These are phyloP conservation scores for Apis florea DNA, from an alignment of 1,140 invertebrate species.

Conservation along the genomic window DNA sequence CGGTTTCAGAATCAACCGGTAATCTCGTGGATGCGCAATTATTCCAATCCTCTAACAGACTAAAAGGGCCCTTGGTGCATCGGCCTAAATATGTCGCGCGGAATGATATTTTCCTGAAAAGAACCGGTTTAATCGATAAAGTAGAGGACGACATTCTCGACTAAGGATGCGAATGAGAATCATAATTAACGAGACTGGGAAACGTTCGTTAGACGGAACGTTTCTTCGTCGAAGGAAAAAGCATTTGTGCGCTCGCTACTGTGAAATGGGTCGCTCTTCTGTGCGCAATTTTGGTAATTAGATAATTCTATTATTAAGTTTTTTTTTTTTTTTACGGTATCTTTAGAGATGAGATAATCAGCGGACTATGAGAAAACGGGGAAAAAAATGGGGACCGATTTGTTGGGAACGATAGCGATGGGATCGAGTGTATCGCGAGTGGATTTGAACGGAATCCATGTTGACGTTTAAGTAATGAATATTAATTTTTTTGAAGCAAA, in stretches of 20 bases:
- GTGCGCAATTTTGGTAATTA: slow-evolving; percentile 68
- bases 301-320: slow-evolving; percentile 66
- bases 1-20: not conserved
- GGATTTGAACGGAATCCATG: no score
- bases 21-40: slow-evolving; percentile 12
- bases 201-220: slow-evolving; percentile 65
- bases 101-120: slow-evolving; percentile 17
- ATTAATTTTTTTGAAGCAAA: no score
- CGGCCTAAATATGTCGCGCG: slow-evolving; percentile 23
- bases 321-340: not conserved
- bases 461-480: no score
- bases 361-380: no score
- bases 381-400: no score
- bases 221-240: slow-evolving; percentile 20
- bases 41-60: slow-evolving; percentile 6
- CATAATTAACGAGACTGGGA: slow-evolving; percentile 68
- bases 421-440: no score
- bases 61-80: not conserved
- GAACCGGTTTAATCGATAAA: not conserved
- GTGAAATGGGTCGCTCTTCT: slow-evolving; percentile 35
- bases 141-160: not conserved
- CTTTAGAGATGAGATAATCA: no score
- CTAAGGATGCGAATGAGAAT: slow-evolving; percentile 40
- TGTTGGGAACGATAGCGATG: no score
- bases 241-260: not conserved